Evolutionary conservation across 2,888 invertebrate genomes (phyloP), one percentile per base, ranked within the genome.

Genomic region (Tachina lurida): DNA sequence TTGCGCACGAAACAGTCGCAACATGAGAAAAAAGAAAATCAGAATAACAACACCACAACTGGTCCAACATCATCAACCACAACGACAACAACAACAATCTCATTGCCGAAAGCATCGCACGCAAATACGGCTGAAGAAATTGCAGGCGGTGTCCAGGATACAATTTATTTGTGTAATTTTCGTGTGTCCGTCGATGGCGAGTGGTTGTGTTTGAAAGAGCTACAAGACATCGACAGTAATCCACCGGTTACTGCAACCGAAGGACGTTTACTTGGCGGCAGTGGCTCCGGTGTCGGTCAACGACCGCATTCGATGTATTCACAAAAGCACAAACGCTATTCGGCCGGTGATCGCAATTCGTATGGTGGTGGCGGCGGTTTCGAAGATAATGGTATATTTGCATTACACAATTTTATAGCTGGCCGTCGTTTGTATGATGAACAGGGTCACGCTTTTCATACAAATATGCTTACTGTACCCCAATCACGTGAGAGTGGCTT

Each of bases 101-200:
- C 92, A 12, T 76, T 93, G 84, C 92, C 93, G 39, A 92, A 93
- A 87, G 90, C 93, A 56, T 93, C 94, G 56, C 94, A 94, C 86
- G 94, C 92, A 47, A 91, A 92, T 78, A 91, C 91, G 71, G 91
- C 70, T 79, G 92, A 92, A 79, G 93, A 93, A 82, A 90, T 93
- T 74, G 90, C 91, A 56, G 92, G 92, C 89, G 97, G 97, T 89
- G 98, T 98, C 65, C 97, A 98, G 93, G 98, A 98, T 93, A 98
- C 98, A 80, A 98, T 98, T 90, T 98, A 98, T 93, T 94, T 98
- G 93, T 98, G 98, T 94, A 98, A 98, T 93, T 98, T 98, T 93
- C 96, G 98, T 81, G 98, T 98, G 9, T 98, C 98, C 73, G 98
- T 98, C 60, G 98, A 98, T 91, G 98, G 98, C 84, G 98, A 98